Base-by-base conservation (phyloP, 2,113 vertebrate species). In the Gasterosteus nipponicus region DNA sequence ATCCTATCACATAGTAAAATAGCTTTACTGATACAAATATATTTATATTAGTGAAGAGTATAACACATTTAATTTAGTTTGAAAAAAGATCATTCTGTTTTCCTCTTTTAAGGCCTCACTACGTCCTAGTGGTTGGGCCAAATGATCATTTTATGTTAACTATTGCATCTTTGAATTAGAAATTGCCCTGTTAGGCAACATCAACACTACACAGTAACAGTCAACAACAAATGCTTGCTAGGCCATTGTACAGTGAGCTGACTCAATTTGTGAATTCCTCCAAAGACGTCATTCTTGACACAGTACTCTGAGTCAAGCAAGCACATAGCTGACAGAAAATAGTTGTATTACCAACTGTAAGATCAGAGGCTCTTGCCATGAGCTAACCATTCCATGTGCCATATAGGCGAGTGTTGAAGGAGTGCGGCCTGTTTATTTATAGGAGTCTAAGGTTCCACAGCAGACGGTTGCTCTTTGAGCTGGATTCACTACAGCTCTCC, bases 401-500 rank as follows among this genome's bases (percentile, higher is more conserved):
- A 87, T 82, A 89, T 87, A 89, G 92, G 85, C 85, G 81, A 89
- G 91, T 90, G 91, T 83, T 90, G 90, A 91, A 90, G 82, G 86
- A 91, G 88, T 71, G 83, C 79, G 77, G 91, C 81, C 77, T 68
- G 88, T 91, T 90, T 93, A 93, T 93, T 93, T 93, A 90, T 93
- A 93, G 92, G 84, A 77, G 82, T 86, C 87, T 80, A 86, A 91
- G 90, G 89, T 92, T 92, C 89, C 84, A 86, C 85, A 70, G 87
- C 87, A 77, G 77, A 77, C 85, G 78, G 84, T 71, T 80, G 84
- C 78, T 91, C 87, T 86, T 87, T 84, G 62, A 83, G 85, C 58
- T 51, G 83, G 91, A 86, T 93, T 91, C 78, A 89, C 93, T 93
- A 91, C 93, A 91, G 81, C 83, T 77, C 87, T 82, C 80, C 46